phyloP scores from a whole-genome alignment of 2,888 invertebrate species.

The Luperina nickerlii region DNA sequence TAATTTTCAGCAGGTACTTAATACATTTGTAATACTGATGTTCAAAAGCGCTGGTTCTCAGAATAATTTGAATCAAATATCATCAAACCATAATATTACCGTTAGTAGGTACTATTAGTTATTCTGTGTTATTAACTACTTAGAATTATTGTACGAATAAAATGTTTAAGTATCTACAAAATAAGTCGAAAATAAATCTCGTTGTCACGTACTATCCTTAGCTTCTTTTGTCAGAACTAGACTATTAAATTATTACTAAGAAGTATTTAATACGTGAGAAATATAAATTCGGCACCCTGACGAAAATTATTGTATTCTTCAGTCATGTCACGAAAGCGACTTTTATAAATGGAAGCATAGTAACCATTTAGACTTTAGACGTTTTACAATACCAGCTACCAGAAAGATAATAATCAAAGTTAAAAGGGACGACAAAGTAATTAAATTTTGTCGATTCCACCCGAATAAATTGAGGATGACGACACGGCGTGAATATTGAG shows the following conservation, averaged over 20 bases:
- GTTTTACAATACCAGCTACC: constrained; percentile 36
- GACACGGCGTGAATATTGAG: constrained; percentile 65
- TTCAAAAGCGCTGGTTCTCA: background rate
- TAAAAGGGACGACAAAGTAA: constrained; percentile 67
- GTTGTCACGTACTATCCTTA: background rate
- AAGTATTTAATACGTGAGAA: constrained; percentile 7
- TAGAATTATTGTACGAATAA: background rate
- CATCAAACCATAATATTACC: background rate
- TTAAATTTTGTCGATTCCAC: constrained; percentile 69
- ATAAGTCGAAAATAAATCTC: background rate
- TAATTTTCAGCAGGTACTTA: background rate
- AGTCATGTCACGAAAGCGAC: constrained; percentile 19
- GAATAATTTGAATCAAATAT: background rate
- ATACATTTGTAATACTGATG: background rate
- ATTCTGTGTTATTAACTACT: background rate
- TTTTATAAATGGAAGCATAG: constrained; percentile 35
- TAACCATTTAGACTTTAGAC: constrained; percentile 18
- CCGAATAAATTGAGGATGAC: constrained; percentile 64
- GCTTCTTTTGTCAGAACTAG: constrained; percentile 14
- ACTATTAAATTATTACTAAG: constrained; percentile 13
- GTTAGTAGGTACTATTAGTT: too few relatives aligned
- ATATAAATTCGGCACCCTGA: constrained; percentile 8
- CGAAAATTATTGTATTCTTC: constrained; percentile 8
- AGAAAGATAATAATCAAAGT: constrained; percentile 64
- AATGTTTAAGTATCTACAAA: background rate